These are phyloP conservation scores for Zootermopsis nevadensis DNA, from an alignment of 2,888 invertebrate genomes.

Conservation along the genomic window DNA sequence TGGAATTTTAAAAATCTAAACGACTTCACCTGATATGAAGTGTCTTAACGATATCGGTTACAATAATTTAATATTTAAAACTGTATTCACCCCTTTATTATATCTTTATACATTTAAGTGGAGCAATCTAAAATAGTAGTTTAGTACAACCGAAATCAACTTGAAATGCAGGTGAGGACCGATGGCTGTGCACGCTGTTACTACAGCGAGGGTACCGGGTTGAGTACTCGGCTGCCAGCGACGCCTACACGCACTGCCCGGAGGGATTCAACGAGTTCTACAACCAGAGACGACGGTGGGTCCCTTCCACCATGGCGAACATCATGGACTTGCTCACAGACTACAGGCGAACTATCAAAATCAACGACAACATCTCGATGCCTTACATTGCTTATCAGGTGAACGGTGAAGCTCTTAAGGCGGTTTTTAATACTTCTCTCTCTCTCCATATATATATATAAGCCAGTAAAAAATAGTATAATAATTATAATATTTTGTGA, in stretches of 20 bases:
- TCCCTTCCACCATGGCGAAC: slow-evolving; percentile 96
- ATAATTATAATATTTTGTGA: too few species aligned
- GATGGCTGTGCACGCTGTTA: slow-evolving; percentile 93
- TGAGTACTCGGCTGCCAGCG: slow-evolving; percentile 95
- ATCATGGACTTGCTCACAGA: slow-evolving; percentile 88
- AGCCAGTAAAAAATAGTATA: too few species aligned
- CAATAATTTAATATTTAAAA: too few species aligned
- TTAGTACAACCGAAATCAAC: too few species aligned
- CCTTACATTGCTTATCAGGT: slow-evolving; percentile 81
- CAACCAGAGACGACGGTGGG: slow-evolving; percentile 94
- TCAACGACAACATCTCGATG: slow-evolving; percentile 90
- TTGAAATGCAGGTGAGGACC: slow-evolving; percentile 80
- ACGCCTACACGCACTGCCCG: slow-evolving; percentile 94
- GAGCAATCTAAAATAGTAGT: too few species aligned
- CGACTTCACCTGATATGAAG: too few species aligned
- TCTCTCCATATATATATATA: too few species aligned
- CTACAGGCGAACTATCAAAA: slow-evolving; percentile 79
- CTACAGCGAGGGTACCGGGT: slow-evolving; percentile 92
- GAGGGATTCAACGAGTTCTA: slow-evolving; percentile 94
- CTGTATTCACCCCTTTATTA: too few species aligned
- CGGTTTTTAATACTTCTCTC: too few species aligned
- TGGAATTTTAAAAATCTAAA: too few species aligned
- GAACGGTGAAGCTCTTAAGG: slow-evolving; percentile 49
- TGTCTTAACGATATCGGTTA: too few species aligned
- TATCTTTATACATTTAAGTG: too few species aligned